Evolutionary conservation across 2,797 vertebrate genomes (phyloP).

Genomic region (Aulostomus chinensis): DNA sequence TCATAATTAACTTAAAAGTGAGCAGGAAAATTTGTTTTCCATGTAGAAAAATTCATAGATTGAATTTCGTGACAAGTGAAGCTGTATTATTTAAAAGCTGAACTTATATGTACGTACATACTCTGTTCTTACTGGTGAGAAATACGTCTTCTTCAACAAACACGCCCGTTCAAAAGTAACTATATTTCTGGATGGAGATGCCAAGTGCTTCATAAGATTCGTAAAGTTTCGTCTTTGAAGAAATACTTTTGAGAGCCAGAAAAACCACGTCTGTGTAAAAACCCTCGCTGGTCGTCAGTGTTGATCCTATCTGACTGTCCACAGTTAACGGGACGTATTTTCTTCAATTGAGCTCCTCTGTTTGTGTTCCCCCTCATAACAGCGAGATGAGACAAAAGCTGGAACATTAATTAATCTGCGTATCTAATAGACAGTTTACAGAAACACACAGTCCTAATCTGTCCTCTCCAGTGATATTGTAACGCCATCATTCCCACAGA

Average conservation of each 20-base stretch:
- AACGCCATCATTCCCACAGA: slow-evolving; percentile 57
- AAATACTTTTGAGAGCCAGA: too few species aligned
- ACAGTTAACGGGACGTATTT: slow-evolving; percentile 52
- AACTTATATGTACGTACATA: too few species aligned
- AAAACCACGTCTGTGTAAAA: too few species aligned
- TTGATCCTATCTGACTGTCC: too few species aligned
- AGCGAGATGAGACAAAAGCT: slow-evolving; percentile 33
- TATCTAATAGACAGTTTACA: slow-evolving; percentile 66
- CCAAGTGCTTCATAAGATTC: background rate
- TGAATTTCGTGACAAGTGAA: too few species aligned
- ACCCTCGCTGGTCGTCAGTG: too few species aligned
- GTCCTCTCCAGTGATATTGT: slow-evolving; percentile 65
- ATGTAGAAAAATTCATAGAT: too few species aligned
- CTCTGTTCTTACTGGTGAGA: background rate
- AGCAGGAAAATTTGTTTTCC: too few species aligned
- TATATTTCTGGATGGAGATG: background rate
- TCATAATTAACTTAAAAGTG: too few species aligned
- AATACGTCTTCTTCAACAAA: background rate
- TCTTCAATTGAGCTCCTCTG: slow-evolving; percentile 46
- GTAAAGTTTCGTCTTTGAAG: too few species aligned
- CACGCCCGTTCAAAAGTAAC: background rate
- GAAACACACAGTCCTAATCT: slow-evolving; percentile 50
- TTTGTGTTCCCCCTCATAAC: slow-evolving; percentile 56
- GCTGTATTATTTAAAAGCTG: too few species aligned
- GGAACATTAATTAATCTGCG: slow-evolving; percentile 57